Conservation (phyloP, 2,797 vertebrate species). For the Pyrocephalus nanus region DNA sequence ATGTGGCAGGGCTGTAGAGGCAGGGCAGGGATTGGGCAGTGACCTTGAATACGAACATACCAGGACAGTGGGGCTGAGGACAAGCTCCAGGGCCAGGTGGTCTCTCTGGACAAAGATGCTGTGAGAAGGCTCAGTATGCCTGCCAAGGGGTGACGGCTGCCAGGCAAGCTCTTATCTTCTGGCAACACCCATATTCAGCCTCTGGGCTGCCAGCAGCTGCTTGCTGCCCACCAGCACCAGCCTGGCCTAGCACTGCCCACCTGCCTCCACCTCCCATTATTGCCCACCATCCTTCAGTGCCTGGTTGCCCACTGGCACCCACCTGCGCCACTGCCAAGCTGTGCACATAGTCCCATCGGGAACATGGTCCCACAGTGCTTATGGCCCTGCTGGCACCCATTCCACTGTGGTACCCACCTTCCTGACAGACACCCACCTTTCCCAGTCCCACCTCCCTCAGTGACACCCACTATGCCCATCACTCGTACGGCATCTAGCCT, state of each 20-base stretch:
- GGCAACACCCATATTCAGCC: not conserved
- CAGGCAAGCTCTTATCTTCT: not conserved
- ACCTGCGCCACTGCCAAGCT: not conserved
- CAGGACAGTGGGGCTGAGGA: not conserved
- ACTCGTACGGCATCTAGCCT: not conserved
- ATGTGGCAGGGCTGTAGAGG: not conserved
- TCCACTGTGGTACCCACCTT: not conserved
- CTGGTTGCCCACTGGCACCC: not conserved
- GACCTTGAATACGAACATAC: fast-evolving
- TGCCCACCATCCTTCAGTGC: not conserved
- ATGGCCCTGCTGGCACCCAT: fast-evolving
- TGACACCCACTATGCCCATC: fast-evolving
- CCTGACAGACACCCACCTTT: not conserved
- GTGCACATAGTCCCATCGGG: fast-evolving
- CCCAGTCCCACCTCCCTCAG: not conserved
- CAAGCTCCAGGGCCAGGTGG: not conserved
- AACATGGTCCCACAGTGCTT: not conserved
- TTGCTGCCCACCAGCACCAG: not conserved
- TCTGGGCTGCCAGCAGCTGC: not conserved
- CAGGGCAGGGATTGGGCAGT: fast-evolving
- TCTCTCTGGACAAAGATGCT: not conserved
- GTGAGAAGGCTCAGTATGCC: not conserved
- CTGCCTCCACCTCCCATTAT: not conserved
- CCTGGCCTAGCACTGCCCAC: too few relatives aligned
- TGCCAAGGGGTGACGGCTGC: not conserved